Conservation (phyloP, 2,113 vertebrate genomes). For the Zosterops pallidus region DNA sequence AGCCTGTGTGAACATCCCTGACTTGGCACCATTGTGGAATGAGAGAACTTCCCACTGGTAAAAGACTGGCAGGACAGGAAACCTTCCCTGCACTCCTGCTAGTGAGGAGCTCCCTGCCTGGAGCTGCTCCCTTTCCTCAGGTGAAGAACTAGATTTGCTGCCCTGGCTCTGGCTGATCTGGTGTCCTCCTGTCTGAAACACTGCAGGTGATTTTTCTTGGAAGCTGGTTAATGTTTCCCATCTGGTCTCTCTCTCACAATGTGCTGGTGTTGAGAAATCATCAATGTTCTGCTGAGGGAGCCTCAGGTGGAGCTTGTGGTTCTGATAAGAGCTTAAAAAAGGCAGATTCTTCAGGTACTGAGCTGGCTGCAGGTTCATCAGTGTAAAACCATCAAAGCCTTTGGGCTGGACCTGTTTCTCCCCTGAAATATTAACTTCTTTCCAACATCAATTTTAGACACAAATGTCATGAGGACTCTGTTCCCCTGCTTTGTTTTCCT, state of each 20-base stretch:
- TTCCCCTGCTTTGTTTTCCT: not conserved
- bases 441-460: not conserved
- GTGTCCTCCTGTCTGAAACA: not conserved
- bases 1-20: not conserved
- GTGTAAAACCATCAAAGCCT: not conserved
- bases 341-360: not conserved
- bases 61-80: not conserved
- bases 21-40: not conserved
- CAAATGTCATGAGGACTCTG: fast-evolving
- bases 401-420: not conserved
- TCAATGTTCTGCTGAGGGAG: not conserved
- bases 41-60: not conserved
- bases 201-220: not conserved
- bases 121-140: not conserved
- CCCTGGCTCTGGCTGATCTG: not conserved
- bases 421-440: not conserved
- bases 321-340: not conserved
- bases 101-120: not conserved
- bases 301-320: not conserved
- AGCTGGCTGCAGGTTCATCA: not conserved
- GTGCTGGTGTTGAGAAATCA: not conserved
- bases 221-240: not conserved
- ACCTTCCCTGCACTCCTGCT: not conserved
- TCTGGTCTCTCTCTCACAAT: not conserved
- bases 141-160: not conserved